Base-by-base conservation (phyloP, 1,140 invertebrate species). In the Phortica variegata region DNA sequence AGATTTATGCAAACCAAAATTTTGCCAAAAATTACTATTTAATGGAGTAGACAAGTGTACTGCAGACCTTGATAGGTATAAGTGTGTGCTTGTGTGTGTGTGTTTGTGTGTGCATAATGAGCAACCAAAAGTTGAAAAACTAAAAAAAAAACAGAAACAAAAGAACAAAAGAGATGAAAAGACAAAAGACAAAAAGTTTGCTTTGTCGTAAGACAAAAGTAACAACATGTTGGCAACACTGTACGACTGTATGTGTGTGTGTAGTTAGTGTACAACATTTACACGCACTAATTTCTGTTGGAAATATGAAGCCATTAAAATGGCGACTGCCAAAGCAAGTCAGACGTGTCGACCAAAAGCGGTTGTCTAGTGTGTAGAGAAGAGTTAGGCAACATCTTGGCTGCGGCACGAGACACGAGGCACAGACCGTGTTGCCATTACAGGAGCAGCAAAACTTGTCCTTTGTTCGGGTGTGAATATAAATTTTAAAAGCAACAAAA, bases 271-370 rank as follows among this genome's bases (percentile, higher is more conserved):
- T n/a, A n/a, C 5, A 26, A 26, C 23, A 26, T 26, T 26, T 26
- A 26, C 23, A 26, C 23, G 23, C 62, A 63, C 66, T 71, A 71
- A 71, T 71, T 71, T 71, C n/a, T 56, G 60, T 53, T 66, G 54
- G 58, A 71, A 71, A 71, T 71, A 71, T 71, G 66, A 71, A 71
- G 62, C 66, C 61, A 71, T 71, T 71, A 71, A 71, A 71, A 62
- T 66, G 66, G 50, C 58, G 54, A 32, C 29, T 5, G 12, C 26
- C 18, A 40, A 5, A 16, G 4, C 32, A 34, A 12, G 18, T n/a
- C n/a, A n/a, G n/a, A n/a, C n/a, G n/a, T n/a, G n/a, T n/a, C n/a
- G n/a, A n/a, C n/a, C n/a, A n/a, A n/a, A n/a, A n/a, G n/a, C n/a
- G n/a, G n/a, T n/a, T n/a, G n/a, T n/a, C n/a, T 59, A 62, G 65